Base-by-base conservation (phyloP, 2,888 invertebrate genomes). In the Lasioglossum marginatum region DNA sequence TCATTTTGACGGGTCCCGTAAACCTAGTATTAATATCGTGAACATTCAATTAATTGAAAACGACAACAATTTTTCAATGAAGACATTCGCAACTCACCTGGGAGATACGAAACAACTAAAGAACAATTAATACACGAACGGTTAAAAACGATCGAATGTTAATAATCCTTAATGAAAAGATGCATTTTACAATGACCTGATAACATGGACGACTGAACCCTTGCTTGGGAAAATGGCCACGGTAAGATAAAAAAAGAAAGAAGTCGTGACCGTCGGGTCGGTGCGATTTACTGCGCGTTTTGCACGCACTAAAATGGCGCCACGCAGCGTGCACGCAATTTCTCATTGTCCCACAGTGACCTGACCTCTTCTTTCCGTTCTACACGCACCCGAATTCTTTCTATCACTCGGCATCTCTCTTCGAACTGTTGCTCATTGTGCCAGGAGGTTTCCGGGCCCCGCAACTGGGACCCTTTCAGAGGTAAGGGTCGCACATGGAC, bases 261-360 rank as follows among this genome's bases (percentile, higher is more conserved):
- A 72, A 40, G 2, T 70, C 70, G n/a, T 12, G 40, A n/a, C 70
- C 43, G 43, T 43, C 43, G 14, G 14, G 40, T 23, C 27, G 6
- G 19, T n/a, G 72, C 71, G 48, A 86, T 86, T 78, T 80, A 78
- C 74, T 80, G 78, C 80, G 72, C 63, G 77, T 81, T 93, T 91
- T 90, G 85, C 91, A 91, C 91, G 86, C 91, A 90, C 89, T 89
- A 91, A 91, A 92, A 87, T 83, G 52, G 45, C 68, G 57, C 86
- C 87, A 77, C 76, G 88, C 90, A 87, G 88, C 89, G 90, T 92
- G 92, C 91, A 93, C 92, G 91, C 91, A 91, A 93, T 94, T 93
- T 93, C 93, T 92, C 90, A 93, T 93, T 93, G 93, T 92, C 90
- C 90, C 83, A 91, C 88, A 91, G 88, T 90, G 90, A 81, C 85